Percentiles rank a stretch among this genome's conserved stretches.
Evolutionary conservation across 2,113 vertebrate genomes (phyloP).

Genomic region (Columba livia): DNA sequence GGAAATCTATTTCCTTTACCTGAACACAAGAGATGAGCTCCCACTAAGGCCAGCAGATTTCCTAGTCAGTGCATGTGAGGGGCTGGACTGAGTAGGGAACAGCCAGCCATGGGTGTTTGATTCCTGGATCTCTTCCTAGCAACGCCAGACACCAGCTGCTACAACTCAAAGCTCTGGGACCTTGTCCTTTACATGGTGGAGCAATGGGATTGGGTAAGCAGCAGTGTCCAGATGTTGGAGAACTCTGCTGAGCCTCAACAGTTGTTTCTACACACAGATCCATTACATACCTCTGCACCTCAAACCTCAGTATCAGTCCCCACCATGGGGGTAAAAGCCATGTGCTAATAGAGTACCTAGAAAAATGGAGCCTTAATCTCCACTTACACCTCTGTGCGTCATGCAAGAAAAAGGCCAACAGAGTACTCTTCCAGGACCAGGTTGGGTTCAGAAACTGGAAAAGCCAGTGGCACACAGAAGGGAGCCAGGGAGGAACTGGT

Average conservation of each 20-base stretch:
- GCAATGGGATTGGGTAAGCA: not conserved
- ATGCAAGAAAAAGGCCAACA: not conserved
- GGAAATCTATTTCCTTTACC: not conserved
- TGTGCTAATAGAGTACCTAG: not conserved
- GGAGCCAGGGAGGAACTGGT: not conserved
- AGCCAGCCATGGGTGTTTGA: not conserved
- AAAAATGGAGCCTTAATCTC: not conserved
- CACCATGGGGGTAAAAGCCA: not conserved
- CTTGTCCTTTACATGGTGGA: not conserved
- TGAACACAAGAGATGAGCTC: not conserved
- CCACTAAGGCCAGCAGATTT: not conserved
- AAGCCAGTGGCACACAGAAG: not conserved
- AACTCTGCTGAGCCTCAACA: not conserved
- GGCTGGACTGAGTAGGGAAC: not conserved
- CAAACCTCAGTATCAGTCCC: not conserved
- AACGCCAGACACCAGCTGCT: not conserved
- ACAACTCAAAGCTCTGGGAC: not conserved
- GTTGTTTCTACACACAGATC: not conserved
- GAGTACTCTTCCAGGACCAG: not conserved
- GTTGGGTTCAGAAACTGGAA: not conserved
- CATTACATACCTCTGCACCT: not conserved
- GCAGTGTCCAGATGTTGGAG: not conserved
- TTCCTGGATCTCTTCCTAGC: not conserved
- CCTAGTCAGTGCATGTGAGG: not conserved
- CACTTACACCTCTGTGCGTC: fast-evolving